A percentile compares a stretch with the other conserved stretches of the same genome.
Evolutionary conservation across 2,888 invertebrate genomes (phyloP).

Genomic region (Biston stratarius): DNA sequence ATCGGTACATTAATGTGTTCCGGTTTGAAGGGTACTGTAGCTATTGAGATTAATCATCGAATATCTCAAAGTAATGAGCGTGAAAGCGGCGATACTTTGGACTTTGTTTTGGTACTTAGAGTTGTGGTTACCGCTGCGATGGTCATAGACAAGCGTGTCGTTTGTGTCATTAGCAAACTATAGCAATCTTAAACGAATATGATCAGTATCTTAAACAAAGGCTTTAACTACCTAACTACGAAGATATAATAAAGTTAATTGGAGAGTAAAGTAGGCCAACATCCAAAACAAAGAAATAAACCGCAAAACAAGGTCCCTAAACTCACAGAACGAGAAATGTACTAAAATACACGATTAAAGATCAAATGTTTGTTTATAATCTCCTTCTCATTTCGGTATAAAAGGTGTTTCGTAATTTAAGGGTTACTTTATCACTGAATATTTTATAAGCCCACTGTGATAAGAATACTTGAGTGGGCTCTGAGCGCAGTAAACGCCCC

Average conservation of each 20-base stretch:
- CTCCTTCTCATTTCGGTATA: slow-evolving; percentile 42
- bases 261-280: slow-evolving; percentile 20
- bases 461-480: slow-evolving; percentile 63
- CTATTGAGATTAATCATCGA: too few relatives aligned
- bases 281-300: slow-evolving; percentile 26
- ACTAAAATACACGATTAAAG: slow-evolving; percentile 39
- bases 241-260: slow-evolving; percentile 4
- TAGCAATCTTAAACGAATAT: too few relatives aligned
- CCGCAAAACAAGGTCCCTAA: slow-evolving; percentile 16
- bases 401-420: slow-evolving; percentile 54
- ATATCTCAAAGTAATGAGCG: too few relatives aligned
- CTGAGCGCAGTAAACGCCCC: slow-evolving; percentile 53
- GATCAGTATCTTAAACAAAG: too few relatives aligned
- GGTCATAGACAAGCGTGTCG: too few relatives aligned
- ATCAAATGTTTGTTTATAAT: slow-evolving; percentile 48
- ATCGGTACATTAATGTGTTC: too few relatives aligned
- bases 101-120: too few relatives aligned
- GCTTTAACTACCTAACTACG: too few relatives aligned
- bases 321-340: slow-evolving; percentile 18
- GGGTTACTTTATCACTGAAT: slow-evolving; percentile 60
- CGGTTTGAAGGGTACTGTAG: too few relatives aligned
- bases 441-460: slow-evolving; percentile 66
- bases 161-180: too few relatives aligned
- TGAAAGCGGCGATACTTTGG: too few relatives aligned
- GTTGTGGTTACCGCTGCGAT: too few relatives aligned